These are phyloP conservation scores for Caenorhabditis doughertyi DNA, from an alignment of 2,888 invertebrate species.

Conservation along the genomic window DNA sequence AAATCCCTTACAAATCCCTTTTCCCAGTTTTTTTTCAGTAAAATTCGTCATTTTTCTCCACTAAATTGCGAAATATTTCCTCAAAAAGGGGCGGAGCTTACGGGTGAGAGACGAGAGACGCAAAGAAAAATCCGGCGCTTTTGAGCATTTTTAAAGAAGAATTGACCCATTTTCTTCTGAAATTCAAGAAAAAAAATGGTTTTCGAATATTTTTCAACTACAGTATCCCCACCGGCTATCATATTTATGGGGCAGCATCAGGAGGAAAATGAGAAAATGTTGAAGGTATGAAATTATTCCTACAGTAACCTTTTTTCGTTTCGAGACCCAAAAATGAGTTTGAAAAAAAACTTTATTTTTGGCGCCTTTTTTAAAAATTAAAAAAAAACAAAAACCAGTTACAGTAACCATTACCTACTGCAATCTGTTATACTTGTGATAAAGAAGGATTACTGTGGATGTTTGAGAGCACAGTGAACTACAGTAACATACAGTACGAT, in stretches of 20 bases:
- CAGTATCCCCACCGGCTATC: conserved; percentile 91
- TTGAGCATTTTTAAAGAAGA: no score
- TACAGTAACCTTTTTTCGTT: not conserved
- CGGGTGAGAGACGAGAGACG: not conserved
- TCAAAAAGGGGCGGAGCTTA: not conserved
- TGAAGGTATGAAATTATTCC: conserved; percentile 85
- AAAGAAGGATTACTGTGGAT: no score
- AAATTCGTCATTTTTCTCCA: not conserved
- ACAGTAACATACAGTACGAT: no score
- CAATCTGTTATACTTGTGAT: no score
- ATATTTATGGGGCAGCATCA: conserved; percentile 98
- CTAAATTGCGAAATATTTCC: not conserved
- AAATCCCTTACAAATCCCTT: no score
- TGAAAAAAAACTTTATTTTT: no score
- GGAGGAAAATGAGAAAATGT: conserved; percentile 97
- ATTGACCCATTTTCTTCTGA: no score
- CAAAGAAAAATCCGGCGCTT: not conserved
- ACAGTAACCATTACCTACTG: no score
- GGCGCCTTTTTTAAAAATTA: no score
- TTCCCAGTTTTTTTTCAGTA: conserved; percentile 14
- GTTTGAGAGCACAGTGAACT: no score
- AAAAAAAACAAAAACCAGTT: no score
- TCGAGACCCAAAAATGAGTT: not conserved
- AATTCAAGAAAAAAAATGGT: conserved; percentile 63
- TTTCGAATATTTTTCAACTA: conserved; percentile 82